Conservation (phyloP, 2,797 vertebrate species). For the Lindbergichthys nudifrons region DNA sequence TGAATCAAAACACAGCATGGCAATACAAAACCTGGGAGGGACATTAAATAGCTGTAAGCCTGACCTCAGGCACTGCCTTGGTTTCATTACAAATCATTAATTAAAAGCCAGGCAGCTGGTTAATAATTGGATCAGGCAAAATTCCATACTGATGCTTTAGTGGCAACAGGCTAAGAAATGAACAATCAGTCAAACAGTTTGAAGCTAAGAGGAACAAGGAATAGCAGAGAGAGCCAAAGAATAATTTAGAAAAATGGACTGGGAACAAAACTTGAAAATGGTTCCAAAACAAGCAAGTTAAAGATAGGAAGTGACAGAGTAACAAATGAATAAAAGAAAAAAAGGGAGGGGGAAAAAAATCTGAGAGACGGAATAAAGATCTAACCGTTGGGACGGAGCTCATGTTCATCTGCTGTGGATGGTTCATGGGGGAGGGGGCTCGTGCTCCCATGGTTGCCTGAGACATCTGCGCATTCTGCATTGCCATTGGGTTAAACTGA, state of each 20-base stretch:
- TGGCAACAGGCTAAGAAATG: background rate
- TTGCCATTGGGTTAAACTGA: slow-evolving; percentile 94
- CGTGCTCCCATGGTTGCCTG: slow-evolving; percentile 92
- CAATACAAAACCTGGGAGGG: slow-evolving; percentile 19
- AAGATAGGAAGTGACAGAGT: background rate
- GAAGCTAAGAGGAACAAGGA: background rate
- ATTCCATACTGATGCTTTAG: slow-evolving; percentile 7
- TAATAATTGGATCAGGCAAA: slow-evolving; percentile 26
- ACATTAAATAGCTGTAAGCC: slow-evolving; percentile 8
- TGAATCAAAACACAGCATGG: slow-evolving; percentile 22
- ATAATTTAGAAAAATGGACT: background rate
- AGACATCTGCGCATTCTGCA: slow-evolving; percentile 95
- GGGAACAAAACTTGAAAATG: background rate
- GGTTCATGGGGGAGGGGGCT: slow-evolving; percentile 94
- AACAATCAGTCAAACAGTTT: slow-evolving; percentile 6
- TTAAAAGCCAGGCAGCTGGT: slow-evolving; percentile 8
- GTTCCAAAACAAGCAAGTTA: background rate
- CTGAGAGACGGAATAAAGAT: slow-evolving; percentile 27
- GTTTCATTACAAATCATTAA: slow-evolving; percentile 23
- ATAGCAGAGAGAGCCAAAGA: background rate
- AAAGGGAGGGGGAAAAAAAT: background rate
- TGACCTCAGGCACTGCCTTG: background rate
- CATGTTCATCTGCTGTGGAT: slow-evolving; percentile 95
- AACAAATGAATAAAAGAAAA: background rate
- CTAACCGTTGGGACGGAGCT: slow-evolving; percentile 91